Evolutionary conservation across 2,888 invertebrate genomes (phyloP), one percentile per base, ranked within the genome.

Genomic region (Pasiphila rectangulata): DNA sequence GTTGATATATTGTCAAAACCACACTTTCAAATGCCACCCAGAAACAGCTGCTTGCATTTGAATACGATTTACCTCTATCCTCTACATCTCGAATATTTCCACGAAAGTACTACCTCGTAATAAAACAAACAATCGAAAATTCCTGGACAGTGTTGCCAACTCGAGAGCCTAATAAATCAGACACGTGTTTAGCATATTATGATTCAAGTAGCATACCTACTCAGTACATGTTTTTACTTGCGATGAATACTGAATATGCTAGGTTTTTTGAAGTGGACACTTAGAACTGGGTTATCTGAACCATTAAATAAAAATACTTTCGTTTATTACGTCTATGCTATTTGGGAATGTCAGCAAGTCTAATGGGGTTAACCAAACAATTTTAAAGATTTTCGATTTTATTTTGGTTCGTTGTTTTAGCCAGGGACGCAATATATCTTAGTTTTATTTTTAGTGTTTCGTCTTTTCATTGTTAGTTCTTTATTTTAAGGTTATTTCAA

Each of bases 121-220:
- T 57, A 50, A 59, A 58, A 56, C 57, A 56, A 57, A 62, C 59
- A 61, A 57, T 58, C 46, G 55, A 52, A 54, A 59, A 64, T 64
- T 58, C 61, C 54, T 39, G 40, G 43, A 41, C 50, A 39, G 52
- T 58, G 51, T 50, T 56, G 50, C 56, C 52, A 59, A 60, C 67
- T 67, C 67, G 61, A 68, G 57, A 57, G 63, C 53, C 53, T 35
- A 46, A 56, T 66, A 64, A 66, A 64, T 62, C 64, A 63, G 54
- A 46, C 34, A 48, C 51, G 51, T 56, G 40, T 56, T 57, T 62
- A 57, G 59, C 60, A 61, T 60, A 56, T 63, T 59, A 63, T 54
- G 56, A 57, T 55, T 55, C 57, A 47, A 55, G 53, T 51, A 51
- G 43, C 44, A 49, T 46, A 17, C 7, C n/a, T 27, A 38, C 45